Percentiles rank a stretch among this genome's conserved stretches.
These are phyloP conservation scores for Cremastinae sp. DNA, from an alignment of 2,888 invertebrate genomes.

Conservation along the genomic window DNA sequence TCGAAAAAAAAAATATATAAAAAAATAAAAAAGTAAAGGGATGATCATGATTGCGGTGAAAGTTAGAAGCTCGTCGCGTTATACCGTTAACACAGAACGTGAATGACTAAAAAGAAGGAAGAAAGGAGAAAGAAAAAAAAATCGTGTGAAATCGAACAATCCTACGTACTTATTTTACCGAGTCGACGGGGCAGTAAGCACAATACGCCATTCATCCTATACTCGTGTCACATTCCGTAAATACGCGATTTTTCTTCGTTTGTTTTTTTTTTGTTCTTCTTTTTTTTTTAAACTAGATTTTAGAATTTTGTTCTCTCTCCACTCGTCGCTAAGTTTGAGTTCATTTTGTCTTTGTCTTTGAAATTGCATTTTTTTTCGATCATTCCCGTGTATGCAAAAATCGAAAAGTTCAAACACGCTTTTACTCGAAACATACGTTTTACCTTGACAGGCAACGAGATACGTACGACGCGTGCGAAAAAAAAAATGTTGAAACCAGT, in stretches of 20 bases:
- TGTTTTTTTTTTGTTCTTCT: background rate
- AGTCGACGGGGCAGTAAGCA: constrained; percentile 6
- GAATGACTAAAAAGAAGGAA: constrained; percentile 28
- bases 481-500: constrained; percentile 42
- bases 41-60: too few relatives aligned
- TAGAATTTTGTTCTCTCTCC: constrained; percentile 18
- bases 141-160: constrained; percentile 23
- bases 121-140: constrained; percentile 18
- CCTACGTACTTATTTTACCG: constrained; percentile 53
- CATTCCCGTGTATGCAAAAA: constrained; percentile 48
- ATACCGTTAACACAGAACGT: background rate
- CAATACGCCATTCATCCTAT: constrained; percentile 45
- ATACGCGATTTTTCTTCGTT: constrained; percentile 47
- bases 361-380: constrained; percentile 50
- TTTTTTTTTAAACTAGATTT: constrained; percentile 37
- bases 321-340: background rate
- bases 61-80: too few relatives aligned
- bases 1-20: background rate
- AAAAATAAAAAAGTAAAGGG: constrained; percentile 18
- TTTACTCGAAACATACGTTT: constrained; percentile 16
- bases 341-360: constrained; percentile 4
- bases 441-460: constrained; percentile 7
- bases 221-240: constrained; percentile 68
- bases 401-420: constrained; percentile 28
- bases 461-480: constrained; percentile 2